phyloP scores from a whole-genome alignment of 2,113 vertebrate species.

The Vimba vimba region DNA sequence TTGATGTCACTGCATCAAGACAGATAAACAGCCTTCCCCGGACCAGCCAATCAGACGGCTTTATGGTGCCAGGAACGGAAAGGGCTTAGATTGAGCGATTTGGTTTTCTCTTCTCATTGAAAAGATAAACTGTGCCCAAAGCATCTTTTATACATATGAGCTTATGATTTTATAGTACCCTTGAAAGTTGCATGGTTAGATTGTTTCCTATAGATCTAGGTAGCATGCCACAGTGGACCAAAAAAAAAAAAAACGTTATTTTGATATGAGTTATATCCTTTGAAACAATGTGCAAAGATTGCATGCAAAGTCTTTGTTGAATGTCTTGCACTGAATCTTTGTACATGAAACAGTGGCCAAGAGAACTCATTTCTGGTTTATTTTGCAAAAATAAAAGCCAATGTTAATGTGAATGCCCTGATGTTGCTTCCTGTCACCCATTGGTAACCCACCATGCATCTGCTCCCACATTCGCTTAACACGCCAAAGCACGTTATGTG shows the following conservation, averaged over 20 bases:
- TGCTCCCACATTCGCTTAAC: conserved; percentile 8
- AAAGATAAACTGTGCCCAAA: conserved; percentile 45
- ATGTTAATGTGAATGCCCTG: not conserved
- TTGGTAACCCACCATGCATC: conserved; percentile 23
- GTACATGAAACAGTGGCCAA: not conserved
- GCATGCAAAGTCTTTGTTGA: not conserved
- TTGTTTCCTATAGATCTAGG: conserved; percentile 9
- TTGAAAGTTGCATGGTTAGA: conserved; percentile 9
- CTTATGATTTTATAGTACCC: conserved; percentile 14
- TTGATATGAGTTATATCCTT: not conserved
- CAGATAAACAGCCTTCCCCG: conserved; percentile 53
- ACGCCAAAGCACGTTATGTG: conserved; percentile 39
- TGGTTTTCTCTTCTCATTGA: conserved; percentile 41
- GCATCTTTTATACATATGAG: conserved; percentile 32
- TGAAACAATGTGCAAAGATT: not conserved
- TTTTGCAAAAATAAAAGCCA: not conserved
- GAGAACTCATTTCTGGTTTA: not conserved
- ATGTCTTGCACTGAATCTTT: not conserved
- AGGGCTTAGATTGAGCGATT: conserved; percentile 47
- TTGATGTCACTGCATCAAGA: conserved; percentile 55
- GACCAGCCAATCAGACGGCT: conserved; percentile 46
- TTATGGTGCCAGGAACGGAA: conserved; percentile 29
- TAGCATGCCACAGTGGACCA: conserved; percentile 1
- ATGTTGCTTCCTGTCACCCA: not conserved
- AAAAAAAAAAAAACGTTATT: not conserved